These are phyloP conservation scores for Theonella swinhoei DNA, from an alignment of 37 sponge, comb jelly and placozoan species.

Conservation along the genomic window DNA sequence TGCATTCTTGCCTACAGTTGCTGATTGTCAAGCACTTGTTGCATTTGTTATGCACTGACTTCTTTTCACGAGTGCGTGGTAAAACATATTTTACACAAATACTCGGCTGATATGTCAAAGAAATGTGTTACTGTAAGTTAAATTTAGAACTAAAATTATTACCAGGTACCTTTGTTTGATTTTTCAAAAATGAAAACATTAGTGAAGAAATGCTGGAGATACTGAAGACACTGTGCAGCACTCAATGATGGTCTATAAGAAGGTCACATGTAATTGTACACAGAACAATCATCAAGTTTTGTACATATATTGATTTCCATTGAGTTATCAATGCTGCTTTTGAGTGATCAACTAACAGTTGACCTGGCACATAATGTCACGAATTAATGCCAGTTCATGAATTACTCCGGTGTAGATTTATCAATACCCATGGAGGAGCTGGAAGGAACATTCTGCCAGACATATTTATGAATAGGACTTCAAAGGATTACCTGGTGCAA, in stretches of 20 bases:
- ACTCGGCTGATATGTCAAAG: no score
- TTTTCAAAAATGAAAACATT: no score
- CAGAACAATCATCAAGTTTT: slow-evolving; percentile 29
- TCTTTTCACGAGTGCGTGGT: no score
- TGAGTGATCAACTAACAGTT: no score
- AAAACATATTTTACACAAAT: no score
- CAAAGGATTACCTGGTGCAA: slow-evolving; percentile 56
- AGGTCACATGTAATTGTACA: slow-evolving; percentile 30
- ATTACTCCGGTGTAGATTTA: slow-evolving; percentile 34
- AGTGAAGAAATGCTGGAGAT: no score
- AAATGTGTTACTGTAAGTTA: no score
- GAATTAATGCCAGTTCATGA: slow-evolving; percentile 35
- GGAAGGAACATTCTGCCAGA: slow-evolving; percentile 53
- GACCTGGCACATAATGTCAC: slow-evolving; percentile 27
- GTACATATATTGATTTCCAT: slow-evolving; percentile 15
- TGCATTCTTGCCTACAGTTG: no score
- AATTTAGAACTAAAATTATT: no score
- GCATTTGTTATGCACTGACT: no score
- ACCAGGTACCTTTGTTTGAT: no score
- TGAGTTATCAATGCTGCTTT: background rate
- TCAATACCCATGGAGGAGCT: slow-evolving; percentile 30
- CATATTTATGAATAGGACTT: slow-evolving; percentile 31
- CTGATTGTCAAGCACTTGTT: no score
- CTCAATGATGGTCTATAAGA: slow-evolving; percentile 48
- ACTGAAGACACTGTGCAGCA: background rate